Base-by-base conservation (phyloP, 2,797 vertebrate species). In the Anisognathus igniventris region DNA sequence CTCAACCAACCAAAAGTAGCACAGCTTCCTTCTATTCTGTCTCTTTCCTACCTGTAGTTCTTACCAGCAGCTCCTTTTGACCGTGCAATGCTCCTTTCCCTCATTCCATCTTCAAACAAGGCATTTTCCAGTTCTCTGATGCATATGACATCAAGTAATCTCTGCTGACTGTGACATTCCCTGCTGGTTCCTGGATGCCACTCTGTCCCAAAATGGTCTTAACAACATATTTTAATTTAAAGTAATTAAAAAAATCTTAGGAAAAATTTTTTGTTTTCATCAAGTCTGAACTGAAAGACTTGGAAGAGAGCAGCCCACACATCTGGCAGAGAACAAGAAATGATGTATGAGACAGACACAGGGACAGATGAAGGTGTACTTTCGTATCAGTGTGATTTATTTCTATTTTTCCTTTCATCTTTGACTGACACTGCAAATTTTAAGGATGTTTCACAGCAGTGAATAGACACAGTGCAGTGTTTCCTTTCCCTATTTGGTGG, bases 31-130 rank as follows among this genome's bases (percentile, higher is more conserved):
- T 25, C 25, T 60, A 0, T 37, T 91, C 19, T 56, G 15, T 42
- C 11, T 24, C 48, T 57, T 66, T 45, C 8, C 14, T 28, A 12
- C n/a, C 7, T 62, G 33, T 21, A 33, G 7, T 19, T 87, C 39
- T 28, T 68, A 35, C 64, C 79, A 23, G 12, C 7, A 16, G 8
- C 5, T 71, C 15, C 2, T 10, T 71, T 50, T 75, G n/a, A 14
- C n/a, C 8, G 0, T 30, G 20, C 11, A 71, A 31, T 27, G 8
- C 0, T 1, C 2, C 23, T 56, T 88, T 57, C 19, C 27, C 64
- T 64, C 22, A 7, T 33, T 73, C 9, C 22, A 20, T 27, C 54
- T 48, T 73, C 51, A 57, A 16, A 70, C 2, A 12, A 42, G 30
- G 14, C 22, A 84, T 47, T 10, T 75, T 71, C 25, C 45, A 50